phyloP scores from a whole-genome alignment of 2,113 vertebrate species.

The Triplophysa siluroides region DNA sequence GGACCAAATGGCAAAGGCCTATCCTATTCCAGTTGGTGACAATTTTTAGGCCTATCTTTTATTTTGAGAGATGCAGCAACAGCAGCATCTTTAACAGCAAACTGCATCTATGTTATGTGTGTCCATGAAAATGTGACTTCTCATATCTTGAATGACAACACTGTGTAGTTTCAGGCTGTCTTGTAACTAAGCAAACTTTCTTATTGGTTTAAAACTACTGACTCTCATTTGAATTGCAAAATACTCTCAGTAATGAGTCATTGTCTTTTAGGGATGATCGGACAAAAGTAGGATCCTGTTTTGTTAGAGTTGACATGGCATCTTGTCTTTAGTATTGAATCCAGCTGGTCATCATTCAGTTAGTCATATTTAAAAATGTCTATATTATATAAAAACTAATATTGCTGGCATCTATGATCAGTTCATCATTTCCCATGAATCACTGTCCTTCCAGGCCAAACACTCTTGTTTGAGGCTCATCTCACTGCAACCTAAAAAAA shows the following conservation, averaged over 20 bases:
- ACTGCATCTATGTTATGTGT: no score
- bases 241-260: neutral
- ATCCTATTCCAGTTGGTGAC: no score
- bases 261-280: neutral
- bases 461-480: neutral
- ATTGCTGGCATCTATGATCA: neutral
- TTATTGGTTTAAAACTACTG: neutral
- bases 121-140: no score
- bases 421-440: conserved; percentile 18
- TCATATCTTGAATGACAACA: no score
- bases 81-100: no score
- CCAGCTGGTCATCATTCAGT: conserved; percentile 22
- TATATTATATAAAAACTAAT: no score
- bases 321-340: neutral
- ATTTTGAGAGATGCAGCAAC: no score
- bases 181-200: neutral
- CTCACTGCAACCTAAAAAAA: neutral
- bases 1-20: no score
- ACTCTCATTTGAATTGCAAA: conserved; percentile 4
- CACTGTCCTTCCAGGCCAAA: neutral
- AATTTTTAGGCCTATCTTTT: no score
- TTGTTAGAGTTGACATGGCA: neutral
- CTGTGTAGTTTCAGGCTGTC: neutral
- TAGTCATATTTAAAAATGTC: neutral
- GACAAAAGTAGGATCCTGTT: neutral